A percentile compares a stretch with the other conserved stretches of the same genome.
Conservation (phyloP, 2,797 vertebrate species). For the Chrysocyon brachyurus region DNA sequence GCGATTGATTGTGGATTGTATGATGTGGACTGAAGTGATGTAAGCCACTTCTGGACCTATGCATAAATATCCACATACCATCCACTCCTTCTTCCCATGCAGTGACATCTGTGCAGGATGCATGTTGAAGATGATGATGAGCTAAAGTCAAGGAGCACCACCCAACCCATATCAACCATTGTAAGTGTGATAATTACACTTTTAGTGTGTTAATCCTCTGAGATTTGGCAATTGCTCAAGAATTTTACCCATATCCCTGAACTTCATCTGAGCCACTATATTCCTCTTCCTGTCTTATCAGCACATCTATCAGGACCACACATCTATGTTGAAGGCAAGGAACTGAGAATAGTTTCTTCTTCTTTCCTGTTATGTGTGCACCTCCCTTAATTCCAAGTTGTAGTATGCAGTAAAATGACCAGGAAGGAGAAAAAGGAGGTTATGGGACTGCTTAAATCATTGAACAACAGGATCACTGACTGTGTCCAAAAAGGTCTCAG, state of each 20-base stretch:
- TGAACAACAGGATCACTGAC: background rate
- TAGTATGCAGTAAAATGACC: background rate
- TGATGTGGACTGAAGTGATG: background rate
- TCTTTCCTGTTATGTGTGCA: background rate
- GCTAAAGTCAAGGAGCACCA: background rate
- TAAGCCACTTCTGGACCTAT: background rate
- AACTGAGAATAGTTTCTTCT: background rate
- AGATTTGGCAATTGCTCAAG: background rate
- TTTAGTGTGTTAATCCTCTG: background rate
- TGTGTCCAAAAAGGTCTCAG: background rate
- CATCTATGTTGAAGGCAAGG: background rate
- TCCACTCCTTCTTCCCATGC: background rate
- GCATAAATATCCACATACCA: background rate
- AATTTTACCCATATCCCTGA: background rate
- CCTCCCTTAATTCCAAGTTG: no score
- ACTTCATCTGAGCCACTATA: background rate
- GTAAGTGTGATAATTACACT: background rate
- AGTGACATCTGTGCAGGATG: background rate
- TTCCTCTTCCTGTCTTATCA: background rate
- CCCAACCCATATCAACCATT: background rate
- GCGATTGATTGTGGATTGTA: background rate
- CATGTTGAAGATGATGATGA: background rate
- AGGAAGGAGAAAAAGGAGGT: background rate
- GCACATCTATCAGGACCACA: background rate
- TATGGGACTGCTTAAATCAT: background rate